Evolutionary conservation across 2,797 vertebrate species (phyloP), one percentile per base, ranked within the genome.

Genomic region (Dallia pectoralis): DNA sequence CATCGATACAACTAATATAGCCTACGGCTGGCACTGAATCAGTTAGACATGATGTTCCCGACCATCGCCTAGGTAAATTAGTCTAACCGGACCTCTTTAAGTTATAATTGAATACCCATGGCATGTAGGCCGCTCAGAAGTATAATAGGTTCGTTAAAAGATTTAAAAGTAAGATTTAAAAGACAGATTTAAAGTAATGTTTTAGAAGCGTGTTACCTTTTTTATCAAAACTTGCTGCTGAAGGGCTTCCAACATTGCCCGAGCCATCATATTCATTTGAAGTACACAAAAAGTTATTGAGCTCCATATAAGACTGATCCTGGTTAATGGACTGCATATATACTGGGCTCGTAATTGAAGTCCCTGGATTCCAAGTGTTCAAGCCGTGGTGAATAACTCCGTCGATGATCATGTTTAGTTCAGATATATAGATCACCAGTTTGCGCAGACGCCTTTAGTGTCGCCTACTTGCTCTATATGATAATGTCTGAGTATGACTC

Each of bases 321-420:
- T 44, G 68, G 56, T 71, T 77, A 67, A 83, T 79, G 2, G 72
- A 79, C 71, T 47, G 72, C 40, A 74, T 59, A 56, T 83, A 48
- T 1, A 75, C 61, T 15, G 80, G 77, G 49, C 79, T 84, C 15
- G 71, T 76, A 69, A 80, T 81, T n/a, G 75, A 65, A 47, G 16
- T 15, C 27, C 71, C 71, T 30, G n/a, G 64, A 29, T 82, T 77
- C 33, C 61, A 6, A 62, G 71, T 12, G 27, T 15, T 15, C 15
- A 53, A 30, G 16, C 70, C 53, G 53, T 59, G 65, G 2, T 82
- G 81, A 14, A 61, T 71, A 15, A 77, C 7, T 19, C 78, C 27
- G 70, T 87, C 86, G 22, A 86, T 83, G 14, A 84, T 80, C 86
- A 87, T 87, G 1, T 65, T 73, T 56, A 11, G 15, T 16, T 18